Evolutionary conservation across 53 echinoderm and acorn worm species (phyloP), one percentile per base, ranked within the genome.

Genomic region (Antedon mediterranea): DNA sequence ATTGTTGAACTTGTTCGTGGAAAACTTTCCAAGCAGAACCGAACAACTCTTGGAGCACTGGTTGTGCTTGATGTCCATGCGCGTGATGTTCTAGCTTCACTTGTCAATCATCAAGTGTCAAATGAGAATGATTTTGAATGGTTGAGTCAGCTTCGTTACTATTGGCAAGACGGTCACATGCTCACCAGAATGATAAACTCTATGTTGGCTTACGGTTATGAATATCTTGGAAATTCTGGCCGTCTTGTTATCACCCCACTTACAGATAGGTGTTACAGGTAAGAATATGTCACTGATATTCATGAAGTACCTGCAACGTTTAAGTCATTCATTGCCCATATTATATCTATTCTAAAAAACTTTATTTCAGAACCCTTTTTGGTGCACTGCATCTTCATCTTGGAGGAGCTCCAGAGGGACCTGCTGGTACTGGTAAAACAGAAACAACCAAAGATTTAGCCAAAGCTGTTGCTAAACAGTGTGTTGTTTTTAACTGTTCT

Each of bases 191-290:
- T 95, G 97, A 95, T 95, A 84, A 95, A 95, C 82, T 91, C 97
- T 15, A 89, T 89, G 89, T 82, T 95, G 84, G 89, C 97, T 13
- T 95, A 95, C 82, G 97, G 97, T 29, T 95, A 95, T 31, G 97
- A 95, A 80, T 95, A 95, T 34, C 86, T 91, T 30, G 97, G 94
- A 28, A 95, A 95, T 84, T 95, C 97, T 15, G 97, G 97, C 29
- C 83, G 92, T 43, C 88, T 95, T 31, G 97, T 95, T 72, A 95
- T 95, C 86, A 95, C 97, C 2, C 97, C 97, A 2, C 88, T 95
- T 32, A 95, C 97, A 11, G 97, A 95, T 74, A 91, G 97, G 80
- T 95, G 97, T 81, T 95, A 95, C 92, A 95, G 97, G 97, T 95
- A 75, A 84, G 43, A n/a, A 37, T 37, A 6, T 37, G n/a, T n/a